A percentile compares a stretch with the other conserved stretches of the same genome.
Evolutionary conservation across 2,113 vertebrate genomes (phyloP).

Genomic region (Capricornis sumatraensis): DNA sequence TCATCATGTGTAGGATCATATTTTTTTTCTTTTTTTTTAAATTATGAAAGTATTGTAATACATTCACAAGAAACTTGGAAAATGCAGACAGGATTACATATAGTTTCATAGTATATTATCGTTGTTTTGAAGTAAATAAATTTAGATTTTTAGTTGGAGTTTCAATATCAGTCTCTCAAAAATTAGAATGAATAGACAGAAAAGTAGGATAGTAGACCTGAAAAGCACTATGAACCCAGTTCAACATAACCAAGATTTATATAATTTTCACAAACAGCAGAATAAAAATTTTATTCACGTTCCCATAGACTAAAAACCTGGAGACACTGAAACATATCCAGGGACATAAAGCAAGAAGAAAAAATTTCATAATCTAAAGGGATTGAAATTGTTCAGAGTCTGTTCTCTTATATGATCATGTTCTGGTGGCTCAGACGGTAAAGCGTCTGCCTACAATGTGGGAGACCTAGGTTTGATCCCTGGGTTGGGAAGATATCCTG

Average conservation of each 20-base stretch:
- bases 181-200: neutral
- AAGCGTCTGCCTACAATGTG: too few species aligned
- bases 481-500: too few species aligned
- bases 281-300: neutral
- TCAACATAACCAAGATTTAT: neutral
- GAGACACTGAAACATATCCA: neutral
- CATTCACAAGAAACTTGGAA: neutral
- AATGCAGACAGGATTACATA: neutral
- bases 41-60: neutral
- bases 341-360: neutral
- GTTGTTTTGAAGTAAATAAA: neutral
- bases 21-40: neutral
- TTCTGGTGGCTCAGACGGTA: neutral
- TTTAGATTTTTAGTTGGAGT: neutral
- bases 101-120: neutral
- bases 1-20: neutral
- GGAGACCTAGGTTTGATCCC: too few species aligned
- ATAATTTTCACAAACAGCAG: neutral
- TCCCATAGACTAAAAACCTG: neutral
- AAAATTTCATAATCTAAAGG: neutral
- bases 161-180: neutral
- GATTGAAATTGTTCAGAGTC: neutral
- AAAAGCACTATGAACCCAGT: neutral
- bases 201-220: neutral
- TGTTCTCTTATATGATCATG: neutral